Conservation (phyloP, 2,113 vertebrate species). For the Oryzias celebensis region DNA sequence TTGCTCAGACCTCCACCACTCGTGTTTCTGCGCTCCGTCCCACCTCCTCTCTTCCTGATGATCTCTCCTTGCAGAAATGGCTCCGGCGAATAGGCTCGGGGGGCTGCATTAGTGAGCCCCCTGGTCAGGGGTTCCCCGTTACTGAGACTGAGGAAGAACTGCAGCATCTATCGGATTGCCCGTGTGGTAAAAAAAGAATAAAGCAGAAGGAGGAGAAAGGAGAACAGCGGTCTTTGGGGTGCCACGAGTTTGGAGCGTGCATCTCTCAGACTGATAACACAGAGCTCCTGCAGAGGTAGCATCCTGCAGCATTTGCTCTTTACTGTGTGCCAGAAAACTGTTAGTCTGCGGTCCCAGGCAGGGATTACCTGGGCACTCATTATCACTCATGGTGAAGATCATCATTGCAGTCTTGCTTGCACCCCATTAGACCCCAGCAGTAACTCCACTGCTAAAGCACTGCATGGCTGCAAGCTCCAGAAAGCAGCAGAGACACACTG, state of each 20-base stretch:
- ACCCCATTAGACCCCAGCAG: conserved; percentile 15
- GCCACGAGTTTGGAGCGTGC: conserved; percentile 21
- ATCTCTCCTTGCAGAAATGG: conserved; percentile 30
- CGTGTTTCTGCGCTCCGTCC: conserved; percentile 10
- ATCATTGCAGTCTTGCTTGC: conserved; percentile 46
- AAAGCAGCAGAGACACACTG: conserved; percentile 17
- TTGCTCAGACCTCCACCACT: conserved; percentile 7
- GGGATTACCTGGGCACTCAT: conserved; percentile 66
- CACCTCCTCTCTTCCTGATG: neutral
- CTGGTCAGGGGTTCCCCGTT: conserved; percentile 14
- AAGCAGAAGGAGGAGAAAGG: conserved; percentile 37
- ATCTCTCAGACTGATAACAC: conserved; percentile 55
- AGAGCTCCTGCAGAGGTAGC: no score
- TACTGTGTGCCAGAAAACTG: conserved; percentile 1
- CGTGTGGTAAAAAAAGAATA: conserved; percentile 51
- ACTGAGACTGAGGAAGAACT: conserved; percentile 22
- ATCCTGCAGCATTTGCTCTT: conserved; percentile 7
- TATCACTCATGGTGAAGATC: conserved; percentile 62
- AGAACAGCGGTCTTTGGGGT: conserved; percentile 38
- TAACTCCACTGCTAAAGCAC: conserved; percentile 43
- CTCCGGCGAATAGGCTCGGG: conserved; percentile 39
- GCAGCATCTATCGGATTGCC: conserved; percentile 53
- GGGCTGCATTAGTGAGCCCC: conserved; percentile 45
- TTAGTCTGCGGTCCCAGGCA: conserved; percentile 37
- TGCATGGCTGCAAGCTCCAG: conserved; percentile 33